These are phyloP conservation scores for Parambassis ranga DNA, from an alignment of 2,797 vertebrate species.

Conservation along the genomic window DNA sequence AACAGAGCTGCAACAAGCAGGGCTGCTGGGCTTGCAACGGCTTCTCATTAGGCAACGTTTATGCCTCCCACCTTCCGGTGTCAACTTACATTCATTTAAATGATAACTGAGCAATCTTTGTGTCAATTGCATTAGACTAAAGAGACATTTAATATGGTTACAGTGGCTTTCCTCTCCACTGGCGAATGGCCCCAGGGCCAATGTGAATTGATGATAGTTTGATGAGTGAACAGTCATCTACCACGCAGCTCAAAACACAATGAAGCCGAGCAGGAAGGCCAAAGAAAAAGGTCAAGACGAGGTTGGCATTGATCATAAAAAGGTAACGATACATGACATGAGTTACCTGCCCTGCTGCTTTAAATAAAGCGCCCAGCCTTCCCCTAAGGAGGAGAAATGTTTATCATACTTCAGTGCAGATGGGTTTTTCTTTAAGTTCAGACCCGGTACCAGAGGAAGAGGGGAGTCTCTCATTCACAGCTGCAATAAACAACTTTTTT, in stretches of 20 bases:
- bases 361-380: neutral
- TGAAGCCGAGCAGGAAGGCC: neutral
- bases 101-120: constrained; percentile 4
- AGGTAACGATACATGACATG: neutral
- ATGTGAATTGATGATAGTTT: constrained; percentile 20
- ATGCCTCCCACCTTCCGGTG: neutral
- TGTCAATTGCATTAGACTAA: neutral
- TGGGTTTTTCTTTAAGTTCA: neutral
- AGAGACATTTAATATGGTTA: constrained; percentile 2
- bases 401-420: neutral
- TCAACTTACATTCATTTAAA: constrained; percentile 10
- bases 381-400: neutral
- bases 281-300: neutral
- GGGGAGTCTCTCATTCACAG: constrained; percentile 26
- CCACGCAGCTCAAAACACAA: too few relatives aligned
- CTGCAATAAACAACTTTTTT: constrained; percentile 24
- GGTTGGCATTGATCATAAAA: constrained; percentile 2
- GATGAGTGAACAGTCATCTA: constrained; percentile 29
- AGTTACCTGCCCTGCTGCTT: constrained; percentile 11
- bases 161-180: neutral
- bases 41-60: neutral
- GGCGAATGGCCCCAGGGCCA: neutral
- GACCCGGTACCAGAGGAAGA: constrained; percentile 29
- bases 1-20: neutral
- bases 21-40: neutral